Evolutionary conservation across 2,888 invertebrate species (phyloP).

Genomic region (Pollenia labialis): DNA sequence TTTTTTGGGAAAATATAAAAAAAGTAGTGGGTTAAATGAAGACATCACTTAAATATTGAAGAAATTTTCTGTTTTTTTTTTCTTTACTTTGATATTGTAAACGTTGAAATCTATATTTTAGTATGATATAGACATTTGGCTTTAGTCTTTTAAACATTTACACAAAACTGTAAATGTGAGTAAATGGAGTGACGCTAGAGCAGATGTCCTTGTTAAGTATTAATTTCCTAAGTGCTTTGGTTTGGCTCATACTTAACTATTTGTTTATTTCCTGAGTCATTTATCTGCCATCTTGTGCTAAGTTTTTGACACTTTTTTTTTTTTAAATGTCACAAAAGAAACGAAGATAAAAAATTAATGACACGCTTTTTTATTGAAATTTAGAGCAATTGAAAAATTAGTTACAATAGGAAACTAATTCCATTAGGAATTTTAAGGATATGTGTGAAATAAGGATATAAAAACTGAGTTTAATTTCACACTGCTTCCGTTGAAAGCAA

Average conservation of each 20-base stretch:
- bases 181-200: constrained; percentile 43
- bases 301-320: constrained; percentile 20
- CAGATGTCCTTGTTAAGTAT: constrained; percentile 72
- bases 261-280: constrained; percentile 13
- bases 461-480: constrained; percentile 2
- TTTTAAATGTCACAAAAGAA: neutral
- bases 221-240: constrained; percentile 72
- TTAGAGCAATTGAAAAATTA: constrained; percentile 17
- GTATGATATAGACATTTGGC: neutral
- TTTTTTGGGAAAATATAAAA: neutral
- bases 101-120: constrained; percentile 16
- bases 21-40: constrained; percentile 54
- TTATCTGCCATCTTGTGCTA: constrained; percentile 4
- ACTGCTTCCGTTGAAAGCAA: constrained; percentile 14
- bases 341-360: neutral
- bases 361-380: constrained; percentile 6
- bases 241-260: constrained; percentile 46
- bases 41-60: constrained; percentile 43
- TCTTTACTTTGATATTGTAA: constrained; percentile 11
- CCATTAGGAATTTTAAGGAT: constrained; percentile 10
- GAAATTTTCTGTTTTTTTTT: neutral
- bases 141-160: neutral
- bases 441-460: constrained; percentile 10
- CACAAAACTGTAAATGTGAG: neutral
- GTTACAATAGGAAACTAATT: neutral